Evolutionary conservation across 2,113 vertebrate species (phyloP), one percentile per base, ranked within the genome.

Genomic region (Triplophysa tibetana): DNA sequence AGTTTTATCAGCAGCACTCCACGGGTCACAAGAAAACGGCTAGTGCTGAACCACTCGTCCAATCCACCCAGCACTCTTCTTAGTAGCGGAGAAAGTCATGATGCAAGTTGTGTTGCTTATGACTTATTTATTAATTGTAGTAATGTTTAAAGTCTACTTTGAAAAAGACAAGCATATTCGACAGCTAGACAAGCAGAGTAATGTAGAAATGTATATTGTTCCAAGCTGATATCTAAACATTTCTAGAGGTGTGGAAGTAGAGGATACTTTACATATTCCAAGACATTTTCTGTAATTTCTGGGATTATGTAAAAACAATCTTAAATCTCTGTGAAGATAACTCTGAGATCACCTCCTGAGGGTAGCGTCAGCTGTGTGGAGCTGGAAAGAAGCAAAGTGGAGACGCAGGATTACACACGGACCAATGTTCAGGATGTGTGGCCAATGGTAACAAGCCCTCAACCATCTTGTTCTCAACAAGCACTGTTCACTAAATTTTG

Each of bases 1-100:
- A 79, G 86, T 33, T 63, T 94, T 77, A 86, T 85, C 38, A 91
- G 90, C 90, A 93, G 94, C 38, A 93, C 91, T 0, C 91, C 91
- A 0, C 24, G 83, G 66, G 79, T 80, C 33, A 82, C 81, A n/a
- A 90, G 69, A 84, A 88, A 90, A 38, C 73, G 83, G 3, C 85
- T 80, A 0, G 88, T 89, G 1, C 77, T 41, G 24, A 85, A 83
- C 82, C 74, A 85, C 80, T 58, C 73, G 86, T 66, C 87, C 50
- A 85, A 88, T 63, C 81, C 85, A 0, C 90, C 89, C 72, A 77
- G 81, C 73, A 84, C 79, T 0, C 81, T 86, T 33, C 70, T 81
- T 7, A 82, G 84, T 72, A 86, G 78, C 21, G 13, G 62, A 58
- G 82, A 33, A 72, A 86, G 78, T 81, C 86, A 88, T 67, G 86